Conservation (phyloP, 1,140 invertebrate species). For the Drosophila kanapiae region DNA sequence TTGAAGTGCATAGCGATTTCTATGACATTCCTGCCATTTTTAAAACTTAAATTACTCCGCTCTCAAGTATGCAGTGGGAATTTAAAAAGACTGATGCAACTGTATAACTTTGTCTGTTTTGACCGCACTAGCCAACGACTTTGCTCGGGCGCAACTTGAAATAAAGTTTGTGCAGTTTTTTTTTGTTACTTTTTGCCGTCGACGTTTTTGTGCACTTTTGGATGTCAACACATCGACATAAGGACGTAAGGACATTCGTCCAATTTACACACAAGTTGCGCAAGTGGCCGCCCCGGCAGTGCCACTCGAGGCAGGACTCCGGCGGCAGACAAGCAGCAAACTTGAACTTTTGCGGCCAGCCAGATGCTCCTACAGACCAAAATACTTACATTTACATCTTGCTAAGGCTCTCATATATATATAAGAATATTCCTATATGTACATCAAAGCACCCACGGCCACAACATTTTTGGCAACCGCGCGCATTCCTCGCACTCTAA, state of each 20-base stretch:
- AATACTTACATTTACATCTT: slow-evolving; percentile 55
- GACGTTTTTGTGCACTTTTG: slow-evolving; percentile 65
- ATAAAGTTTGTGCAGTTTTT: slow-evolving; percentile 53
- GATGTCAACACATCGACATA: slow-evolving; percentile 82
- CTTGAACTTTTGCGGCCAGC: slow-evolving; percentile 79
- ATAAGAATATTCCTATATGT: slow-evolving; percentile 12
- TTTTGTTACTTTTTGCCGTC: slow-evolving; percentile 9
- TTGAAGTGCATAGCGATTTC: neutral
- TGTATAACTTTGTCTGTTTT: slow-evolving; percentile 34
- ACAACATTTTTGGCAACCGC: slow-evolving; percentile 79
- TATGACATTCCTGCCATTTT: neutral
- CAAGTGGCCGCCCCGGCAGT: slow-evolving; percentile 22
- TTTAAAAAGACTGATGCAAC: slow-evolving; percentile 26
- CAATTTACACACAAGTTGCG: slow-evolving; percentile 74
- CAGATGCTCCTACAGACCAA: slow-evolving; percentile 43
- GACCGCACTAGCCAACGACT: slow-evolving; percentile 33
- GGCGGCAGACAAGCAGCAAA: slow-evolving; percentile 74
- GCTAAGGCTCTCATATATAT: slow-evolving; percentile 1
- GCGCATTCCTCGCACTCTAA: slow-evolving; percentile 70
- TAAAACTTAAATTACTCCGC: slow-evolving; percentile 10
- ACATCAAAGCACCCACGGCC: slow-evolving; percentile 73
- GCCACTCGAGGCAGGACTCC: slow-evolving; percentile 60
- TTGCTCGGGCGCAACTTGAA: slow-evolving; percentile 51
- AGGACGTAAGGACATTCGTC: slow-evolving; percentile 72
- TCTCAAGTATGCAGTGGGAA: neutral